Percentiles rank a stretch among this genome's conserved stretches.
These are phyloP conservation scores for Drosophila erecta DNA, from an alignment of 1,140 invertebrate species.

Conservation along the genomic window DNA sequence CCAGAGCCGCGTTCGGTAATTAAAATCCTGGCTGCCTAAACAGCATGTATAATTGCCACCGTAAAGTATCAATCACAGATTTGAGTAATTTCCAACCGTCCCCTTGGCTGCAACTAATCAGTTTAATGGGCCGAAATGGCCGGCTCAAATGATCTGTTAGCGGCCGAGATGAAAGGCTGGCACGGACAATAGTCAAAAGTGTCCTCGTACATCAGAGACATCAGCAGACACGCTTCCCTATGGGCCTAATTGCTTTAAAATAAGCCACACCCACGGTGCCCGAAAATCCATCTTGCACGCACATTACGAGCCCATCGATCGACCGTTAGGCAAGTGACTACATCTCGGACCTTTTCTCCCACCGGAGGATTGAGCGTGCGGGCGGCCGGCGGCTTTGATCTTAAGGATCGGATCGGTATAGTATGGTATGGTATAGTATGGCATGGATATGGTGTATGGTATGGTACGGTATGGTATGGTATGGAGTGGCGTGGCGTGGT, in stretches of 20 bases:
- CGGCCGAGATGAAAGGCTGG: constrained; percentile 64
- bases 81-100: constrained; percentile 36
- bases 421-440: background rate
- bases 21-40: constrained; percentile 30
- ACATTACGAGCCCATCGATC: constrained; percentile 60
- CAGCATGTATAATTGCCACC: constrained; percentile 25
- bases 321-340: constrained; percentile 56
- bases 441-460: background rate
- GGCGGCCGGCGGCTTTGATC: constrained; percentile 66
- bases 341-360: constrained; percentile 5
- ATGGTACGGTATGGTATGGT: background rate
- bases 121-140: constrained; percentile 26
- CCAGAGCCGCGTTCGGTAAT: no score
- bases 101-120: constrained; percentile 48
- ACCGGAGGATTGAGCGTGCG: constrained; percentile 28
- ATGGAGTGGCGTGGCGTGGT: background rate
- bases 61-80: constrained; percentile 41
- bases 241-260: constrained; percentile 80
- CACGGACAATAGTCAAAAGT: constrained; percentile 54
- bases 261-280: constrained; percentile 74
- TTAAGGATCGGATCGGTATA: constrained; percentile 55
- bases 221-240: constrained; percentile 71
- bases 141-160: constrained; percentile 50
- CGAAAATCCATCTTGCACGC: constrained; percentile 79
- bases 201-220: constrained; percentile 70